A percentile compares a stretch with the other conserved stretches of the same genome.
Conservation (phyloP, 2,797 vertebrate species). For the Allochrocebus solatus region DNA sequence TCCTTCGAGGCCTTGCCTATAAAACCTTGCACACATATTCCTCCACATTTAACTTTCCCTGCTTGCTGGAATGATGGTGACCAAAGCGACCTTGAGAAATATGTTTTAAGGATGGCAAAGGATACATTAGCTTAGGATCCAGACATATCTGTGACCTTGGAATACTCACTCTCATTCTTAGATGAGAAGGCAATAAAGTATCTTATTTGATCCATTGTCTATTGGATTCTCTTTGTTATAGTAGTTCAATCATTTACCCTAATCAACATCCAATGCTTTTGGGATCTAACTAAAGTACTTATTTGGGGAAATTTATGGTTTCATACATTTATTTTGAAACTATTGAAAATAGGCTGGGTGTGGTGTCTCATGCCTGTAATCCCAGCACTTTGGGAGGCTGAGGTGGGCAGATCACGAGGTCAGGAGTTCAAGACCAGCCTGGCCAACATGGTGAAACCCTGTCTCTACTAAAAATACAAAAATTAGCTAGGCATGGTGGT, state of each 20-base stretch:
- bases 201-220: not conserved
- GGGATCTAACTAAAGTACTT: not conserved
- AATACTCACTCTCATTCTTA: not conserved
- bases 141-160: not conserved
- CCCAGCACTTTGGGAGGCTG: too few species aligned
- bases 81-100: not conserved
- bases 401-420: too few species aligned
- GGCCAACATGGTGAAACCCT: too few species aligned
- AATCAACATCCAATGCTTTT: not conserved
- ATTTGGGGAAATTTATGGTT: not conserved
- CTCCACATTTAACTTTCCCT: not conserved
- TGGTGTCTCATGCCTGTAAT: too few species aligned
- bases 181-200: not conserved
- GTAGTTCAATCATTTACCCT: not conserved
- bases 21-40: not conserved
- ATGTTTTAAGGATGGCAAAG: not conserved
- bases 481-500: too few species aligned
- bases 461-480: too few species aligned
- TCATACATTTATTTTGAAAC: not conserved
- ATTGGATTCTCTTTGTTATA: not conserved
- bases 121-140: not conserved
- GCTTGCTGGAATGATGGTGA: not conserved
- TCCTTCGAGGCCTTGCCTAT: not conserved
- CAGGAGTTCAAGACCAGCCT: too few species aligned
- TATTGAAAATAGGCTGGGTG: too few species aligned